These are phyloP conservation scores for Dromaius novaehollandiae DNA, from an alignment of 2,113 vertebrate genomes.

Conservation along the genomic window DNA sequence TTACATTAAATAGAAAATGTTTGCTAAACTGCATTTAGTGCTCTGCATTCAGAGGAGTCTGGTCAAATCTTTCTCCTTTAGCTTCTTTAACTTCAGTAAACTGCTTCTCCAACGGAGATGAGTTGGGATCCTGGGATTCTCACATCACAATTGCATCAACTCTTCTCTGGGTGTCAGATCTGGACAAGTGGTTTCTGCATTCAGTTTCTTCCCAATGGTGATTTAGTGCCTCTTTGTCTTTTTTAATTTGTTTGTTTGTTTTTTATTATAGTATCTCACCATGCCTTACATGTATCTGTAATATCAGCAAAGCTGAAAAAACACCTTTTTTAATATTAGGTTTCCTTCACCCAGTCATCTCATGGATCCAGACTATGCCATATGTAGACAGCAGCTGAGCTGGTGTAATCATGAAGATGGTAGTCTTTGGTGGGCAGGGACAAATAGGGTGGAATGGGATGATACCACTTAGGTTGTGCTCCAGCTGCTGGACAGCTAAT, in stretches of 20 bases:
- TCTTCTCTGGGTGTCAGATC: not conserved
- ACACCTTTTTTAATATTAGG: not conserved
- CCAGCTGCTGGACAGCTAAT: not conserved
- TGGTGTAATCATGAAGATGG: too few relatives aligned
- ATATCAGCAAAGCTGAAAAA: not conserved
- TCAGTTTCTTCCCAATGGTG: not conserved
- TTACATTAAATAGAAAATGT: not conserved
- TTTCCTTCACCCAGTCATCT: not conserved
- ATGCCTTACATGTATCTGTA: not conserved
- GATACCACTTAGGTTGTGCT: not conserved
- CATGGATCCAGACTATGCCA: not conserved
- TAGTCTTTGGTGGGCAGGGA: not conserved
- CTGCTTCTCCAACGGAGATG: not conserved
- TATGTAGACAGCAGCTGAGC: not conserved
- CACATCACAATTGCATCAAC: not conserved
- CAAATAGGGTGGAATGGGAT: not conserved
- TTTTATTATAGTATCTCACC: not conserved
- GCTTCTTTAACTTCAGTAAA: not conserved
- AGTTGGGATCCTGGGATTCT: not conserved
- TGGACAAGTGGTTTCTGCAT: not conserved
- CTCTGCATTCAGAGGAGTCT: not conserved
- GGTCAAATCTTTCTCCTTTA: not conserved
- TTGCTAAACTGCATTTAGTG: not conserved
- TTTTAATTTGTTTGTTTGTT: too few relatives aligned
- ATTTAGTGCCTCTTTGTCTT: not conserved